Conservation (phyloP, 1,140 invertebrate genomes). For the Teleogryllus occipitalis region DNA sequence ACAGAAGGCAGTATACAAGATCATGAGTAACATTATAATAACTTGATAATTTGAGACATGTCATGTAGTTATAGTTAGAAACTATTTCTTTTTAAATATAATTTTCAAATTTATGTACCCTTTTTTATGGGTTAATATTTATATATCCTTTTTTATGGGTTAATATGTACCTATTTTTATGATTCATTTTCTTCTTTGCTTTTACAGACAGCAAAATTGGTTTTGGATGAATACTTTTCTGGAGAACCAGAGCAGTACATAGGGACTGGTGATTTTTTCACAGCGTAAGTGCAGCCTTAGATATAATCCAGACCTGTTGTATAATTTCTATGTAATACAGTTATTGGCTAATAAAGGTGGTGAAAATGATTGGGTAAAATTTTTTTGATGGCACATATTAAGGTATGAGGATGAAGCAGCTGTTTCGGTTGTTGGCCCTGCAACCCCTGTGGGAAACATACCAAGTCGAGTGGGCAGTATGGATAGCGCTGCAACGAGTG, state of each 20-base stretch:
- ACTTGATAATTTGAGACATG: no score
- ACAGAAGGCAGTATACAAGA: no score
- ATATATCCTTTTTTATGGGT: neutral
- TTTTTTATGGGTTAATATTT: neutral
- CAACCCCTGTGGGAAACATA: neutral
- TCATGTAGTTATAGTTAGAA: no score
- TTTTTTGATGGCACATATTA: neutral
- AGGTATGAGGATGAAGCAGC: constrained; percentile 16
- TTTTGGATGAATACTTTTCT: constrained; percentile 74
- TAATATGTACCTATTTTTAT: neutral
- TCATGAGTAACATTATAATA: no score
- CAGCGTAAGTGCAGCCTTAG: constrained; percentile 27
- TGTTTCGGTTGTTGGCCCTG: neutral
- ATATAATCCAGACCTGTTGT: constrained; percentile 39
- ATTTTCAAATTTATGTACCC: neutral
- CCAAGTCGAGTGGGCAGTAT: constrained; percentile 31
- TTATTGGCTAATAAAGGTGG: neutral
- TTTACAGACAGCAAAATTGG: constrained; percentile 69
- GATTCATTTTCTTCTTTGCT: neutral
- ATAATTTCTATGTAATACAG: constrained; percentile 24
- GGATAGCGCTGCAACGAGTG: constrained; percentile 33
- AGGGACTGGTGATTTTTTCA: constrained; percentile 28
- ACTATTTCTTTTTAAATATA: neutral
- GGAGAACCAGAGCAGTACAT: constrained; percentile 45
- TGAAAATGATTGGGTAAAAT: neutral